phyloP scores from a whole-genome alignment of 2,113 vertebrate genomes.

The Peromyscus leucopus region DNA sequence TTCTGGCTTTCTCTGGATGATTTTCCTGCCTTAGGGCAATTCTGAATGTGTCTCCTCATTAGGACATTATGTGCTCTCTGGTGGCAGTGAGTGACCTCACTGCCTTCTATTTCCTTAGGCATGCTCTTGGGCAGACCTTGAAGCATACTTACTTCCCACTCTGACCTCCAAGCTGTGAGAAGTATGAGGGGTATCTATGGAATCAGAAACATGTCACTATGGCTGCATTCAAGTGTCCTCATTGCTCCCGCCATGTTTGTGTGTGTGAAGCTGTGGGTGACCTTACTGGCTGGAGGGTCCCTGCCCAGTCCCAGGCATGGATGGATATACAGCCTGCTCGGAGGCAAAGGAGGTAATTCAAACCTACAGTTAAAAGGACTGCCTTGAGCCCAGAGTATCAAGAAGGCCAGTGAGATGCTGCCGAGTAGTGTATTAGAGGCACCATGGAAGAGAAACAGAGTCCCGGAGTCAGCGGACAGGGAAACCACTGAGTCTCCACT shows the following conservation, averaged over 20 bases:
- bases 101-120: slow-evolving; percentile 48
- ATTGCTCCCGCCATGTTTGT: neutral
- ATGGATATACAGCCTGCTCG: neutral
- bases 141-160: neutral
- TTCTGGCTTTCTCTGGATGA: neutral
- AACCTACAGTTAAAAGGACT: neutral
- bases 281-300: no score
- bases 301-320: neutral
- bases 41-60: slow-evolving; percentile 23
- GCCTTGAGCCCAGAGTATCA: neutral
- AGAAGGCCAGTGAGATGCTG: neutral
- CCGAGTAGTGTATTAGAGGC: neutral
- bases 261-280: neutral
- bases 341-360: neutral
- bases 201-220: fast-evolving
- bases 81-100: neutral
- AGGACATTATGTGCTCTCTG: slow-evolving; percentile 7
- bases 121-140: neutral
- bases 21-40: slow-evolving; percentile 63
- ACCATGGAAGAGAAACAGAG: neutral
- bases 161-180: neutral
- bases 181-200: neutral
- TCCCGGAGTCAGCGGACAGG: neutral
- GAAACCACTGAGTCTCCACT: neutral
- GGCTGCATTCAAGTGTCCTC: neutral